Evolutionary conservation across 2,888 invertebrate species (phyloP).

Genomic region (Spatulosminthurus flaviceps): DNA sequence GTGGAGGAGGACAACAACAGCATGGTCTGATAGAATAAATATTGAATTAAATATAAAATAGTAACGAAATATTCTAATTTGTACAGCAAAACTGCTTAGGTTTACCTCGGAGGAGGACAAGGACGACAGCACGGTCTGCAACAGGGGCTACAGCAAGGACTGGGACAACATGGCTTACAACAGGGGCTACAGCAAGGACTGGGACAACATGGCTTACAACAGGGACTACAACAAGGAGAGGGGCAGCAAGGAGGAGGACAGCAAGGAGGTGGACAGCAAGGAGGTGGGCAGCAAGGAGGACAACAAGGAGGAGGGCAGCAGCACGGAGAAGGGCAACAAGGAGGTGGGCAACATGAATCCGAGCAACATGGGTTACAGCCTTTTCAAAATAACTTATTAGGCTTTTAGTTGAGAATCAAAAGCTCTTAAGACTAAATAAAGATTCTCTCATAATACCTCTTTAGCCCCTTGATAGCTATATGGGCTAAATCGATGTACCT

Average conservation of each 20-base stretch:
- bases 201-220: background rate
- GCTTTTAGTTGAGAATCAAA: too few species aligned
- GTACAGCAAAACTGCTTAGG: background rate
- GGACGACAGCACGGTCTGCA: background rate
- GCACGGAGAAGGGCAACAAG: background rate
- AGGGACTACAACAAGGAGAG: too few species aligned
- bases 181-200: background rate
- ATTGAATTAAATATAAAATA: too few species aligned
- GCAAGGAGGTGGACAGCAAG: background rate
- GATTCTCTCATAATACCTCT: too few species aligned
- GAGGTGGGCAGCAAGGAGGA: background rate
- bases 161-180: background rate
- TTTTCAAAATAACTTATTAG: too few species aligned
- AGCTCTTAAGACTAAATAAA: too few species aligned
- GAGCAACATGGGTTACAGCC: background rate
- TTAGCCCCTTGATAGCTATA: too few species aligned
- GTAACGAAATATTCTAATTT: too few species aligned
- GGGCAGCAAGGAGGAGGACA: too few species aligned
- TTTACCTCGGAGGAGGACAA: background rate
- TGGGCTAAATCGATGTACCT: too few species aligned
- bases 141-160: background rate
- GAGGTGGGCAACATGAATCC: background rate
- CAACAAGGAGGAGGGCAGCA: background rate
- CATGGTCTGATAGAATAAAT: background rate
- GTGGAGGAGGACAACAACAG: background rate